Base-by-base conservation (phyloP, 2,888 invertebrate species). In the Emmelina monodactyla region DNA sequence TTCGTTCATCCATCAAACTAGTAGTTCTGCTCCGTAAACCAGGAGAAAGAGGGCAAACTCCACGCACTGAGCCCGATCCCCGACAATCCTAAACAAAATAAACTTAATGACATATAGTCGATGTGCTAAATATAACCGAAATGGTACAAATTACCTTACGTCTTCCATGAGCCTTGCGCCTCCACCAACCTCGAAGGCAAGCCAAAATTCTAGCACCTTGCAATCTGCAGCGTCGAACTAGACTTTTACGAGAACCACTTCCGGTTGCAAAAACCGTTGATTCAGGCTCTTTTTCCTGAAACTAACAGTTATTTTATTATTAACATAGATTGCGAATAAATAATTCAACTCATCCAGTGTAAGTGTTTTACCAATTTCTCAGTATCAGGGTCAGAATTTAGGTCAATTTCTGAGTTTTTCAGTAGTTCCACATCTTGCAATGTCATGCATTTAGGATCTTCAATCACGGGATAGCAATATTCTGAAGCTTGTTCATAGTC, bases 401-500 rank as follows among this genome's bases (percentile, higher is more conserved):
- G 5, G 5, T 9, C 9, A 5, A 19, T 6, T 19, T 5, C 5
- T 6, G 5, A 6, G 19, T 5, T 50, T 32, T 62, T 56, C 40
- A 64, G 43, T 28, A 78, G 43, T 46, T 70, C 65, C 7, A 78
- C 61, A 52, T 78, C 75, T 42, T 75, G 72, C 39, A 76, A 50
- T 19, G 55, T 52, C 42, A 70, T 51, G 3, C 55, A 56, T 49
- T 63, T 73, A n/a, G 65, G 59, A 46, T 75, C 73, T 44, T 66
- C 60, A 32, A 70, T 46, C 30, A 68, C 46, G 22, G 58, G 62
- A 7, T 42, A 54, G 22, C 70, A 70, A 30, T 68, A 72, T 41
- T 73, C 75, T 1, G 68, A 70, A 45, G 54, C 62, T 50, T 66
- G 72, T 6, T 78, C 78, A 37, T 70, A 68, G 43, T 78, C 78